Evolutionary conservation across 2,888 invertebrate species (phyloP).

Genomic region (Pardosa pseudoannulata): DNA sequence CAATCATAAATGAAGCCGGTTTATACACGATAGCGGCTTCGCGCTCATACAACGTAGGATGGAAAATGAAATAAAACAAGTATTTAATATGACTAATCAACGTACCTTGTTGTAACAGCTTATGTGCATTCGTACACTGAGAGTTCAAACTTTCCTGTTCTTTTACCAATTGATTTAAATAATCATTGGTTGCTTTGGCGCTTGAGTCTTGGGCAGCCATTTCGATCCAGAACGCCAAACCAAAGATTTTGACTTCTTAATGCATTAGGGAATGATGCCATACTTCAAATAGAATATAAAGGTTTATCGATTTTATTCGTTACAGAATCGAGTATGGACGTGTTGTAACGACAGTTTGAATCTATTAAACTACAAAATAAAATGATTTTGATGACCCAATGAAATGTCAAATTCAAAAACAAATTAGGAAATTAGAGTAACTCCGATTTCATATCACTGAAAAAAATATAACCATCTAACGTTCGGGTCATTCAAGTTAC

Average conservation of each 20-base stretch:
- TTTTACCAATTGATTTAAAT: conserved; percentile 56
- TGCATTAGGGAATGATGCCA: conserved; percentile 26
- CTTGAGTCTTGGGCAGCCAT: conserved; percentile 60
- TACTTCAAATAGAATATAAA: background rate
- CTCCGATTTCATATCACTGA: too few relatives aligned
- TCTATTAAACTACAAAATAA: too few relatives aligned
- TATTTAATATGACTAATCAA: background rate
- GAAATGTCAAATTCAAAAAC: too few relatives aligned
- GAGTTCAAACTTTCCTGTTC: conserved; percentile 40
- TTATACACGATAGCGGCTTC: background rate
- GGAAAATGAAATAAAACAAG: background rate
- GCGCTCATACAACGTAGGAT: background rate
- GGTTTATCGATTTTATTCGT: too few relatives aligned
- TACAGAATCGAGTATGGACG: too few relatives aligned
- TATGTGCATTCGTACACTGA: conserved; percentile 38
- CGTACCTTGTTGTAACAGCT: conserved; percentile 61
- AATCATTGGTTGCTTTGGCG: conserved; percentile 60
- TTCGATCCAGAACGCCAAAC: conserved; percentile 56
- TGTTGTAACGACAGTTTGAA: too few relatives aligned
- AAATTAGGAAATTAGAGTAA: too few relatives aligned
- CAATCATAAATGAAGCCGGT: background rate
- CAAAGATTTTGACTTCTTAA: conserved; percentile 50
- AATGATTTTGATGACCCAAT: too few relatives aligned
- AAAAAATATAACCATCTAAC: too few relatives aligned
- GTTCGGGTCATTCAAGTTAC: too few relatives aligned